Evolutionary conservation across 2,797 vertebrate species (phyloP).

Genomic region (Bryconaethiops microstoma): DNA sequence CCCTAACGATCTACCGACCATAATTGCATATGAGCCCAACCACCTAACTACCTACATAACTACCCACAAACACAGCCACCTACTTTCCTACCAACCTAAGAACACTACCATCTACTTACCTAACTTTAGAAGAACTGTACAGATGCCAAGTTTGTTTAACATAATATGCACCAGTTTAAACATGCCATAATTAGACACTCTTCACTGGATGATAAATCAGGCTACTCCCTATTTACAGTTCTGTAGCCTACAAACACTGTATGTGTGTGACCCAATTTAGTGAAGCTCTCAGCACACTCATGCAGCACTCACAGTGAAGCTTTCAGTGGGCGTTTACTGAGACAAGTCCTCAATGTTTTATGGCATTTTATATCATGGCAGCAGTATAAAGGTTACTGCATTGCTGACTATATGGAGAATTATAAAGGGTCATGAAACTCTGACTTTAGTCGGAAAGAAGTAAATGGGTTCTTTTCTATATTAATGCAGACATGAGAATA

Average conservation of each 20-base stretch:
- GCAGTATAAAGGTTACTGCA: background rate
- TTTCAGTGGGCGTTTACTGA: background rate
- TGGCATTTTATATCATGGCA: background rate
- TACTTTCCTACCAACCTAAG: too few species aligned
- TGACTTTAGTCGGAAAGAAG: too few species aligned
- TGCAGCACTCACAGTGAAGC: background rate
- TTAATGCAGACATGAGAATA: too few species aligned
- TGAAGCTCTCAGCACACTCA: constrained; percentile 2
- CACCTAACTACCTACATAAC: too few species aligned
- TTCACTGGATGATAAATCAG: constrained; percentile 1
- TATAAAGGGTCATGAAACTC: too few species aligned
- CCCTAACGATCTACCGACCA: too few species aligned
- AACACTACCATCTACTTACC: too few species aligned
- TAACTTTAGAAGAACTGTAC: too few species aligned
- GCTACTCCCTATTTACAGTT: constrained; percentile 23
- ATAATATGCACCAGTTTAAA: background rate
- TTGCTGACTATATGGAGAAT: background rate
- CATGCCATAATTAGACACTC: background rate
- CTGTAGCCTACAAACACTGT: background rate
- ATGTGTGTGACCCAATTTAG: constrained; percentile 21
- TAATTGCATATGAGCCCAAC: too few species aligned
- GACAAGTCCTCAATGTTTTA: background rate
- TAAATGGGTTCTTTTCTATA: too few species aligned
- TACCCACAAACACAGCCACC: too few species aligned
- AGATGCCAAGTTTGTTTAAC: too few species aligned